phyloP scores from a whole-genome alignment of 2,888 invertebrate genomes.

The Philereme vetulata region DNA sequence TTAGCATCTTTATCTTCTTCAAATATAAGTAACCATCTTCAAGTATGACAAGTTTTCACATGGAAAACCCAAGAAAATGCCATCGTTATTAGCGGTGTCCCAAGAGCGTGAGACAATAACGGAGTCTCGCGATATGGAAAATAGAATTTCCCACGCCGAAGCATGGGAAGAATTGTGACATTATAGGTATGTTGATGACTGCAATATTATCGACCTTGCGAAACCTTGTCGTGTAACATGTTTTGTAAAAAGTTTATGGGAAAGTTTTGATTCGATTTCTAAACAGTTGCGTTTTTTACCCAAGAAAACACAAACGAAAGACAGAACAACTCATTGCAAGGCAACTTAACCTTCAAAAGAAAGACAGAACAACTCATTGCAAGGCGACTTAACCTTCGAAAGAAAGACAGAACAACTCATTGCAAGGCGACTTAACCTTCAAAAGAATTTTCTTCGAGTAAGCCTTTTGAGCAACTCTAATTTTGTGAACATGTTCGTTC shows the following conservation, averaged over 20 bases:
- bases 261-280: neutral
- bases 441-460: too few species aligned
- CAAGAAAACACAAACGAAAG: too few species aligned
- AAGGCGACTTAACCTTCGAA: too few species aligned
- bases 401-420: too few species aligned
- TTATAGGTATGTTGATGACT: slow-evolving; percentile 1
- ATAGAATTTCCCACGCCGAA: slow-evolving; percentile 22
- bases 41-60: slow-evolving; percentile 8
- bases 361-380: too few species aligned
- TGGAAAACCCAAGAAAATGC: slow-evolving; percentile 21
- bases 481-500: too few species aligned
- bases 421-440: too few species aligned
- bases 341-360: too few species aligned
- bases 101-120: slow-evolving; percentile 25
- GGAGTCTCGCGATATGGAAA: slow-evolving; percentile 13
- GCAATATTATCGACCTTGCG: slow-evolving; percentile 20
- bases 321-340: too few species aligned
- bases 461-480: too few species aligned
- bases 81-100: slow-evolving; percentile 24
- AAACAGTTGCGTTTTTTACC: neutral
- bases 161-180: slow-evolving; percentile 22
- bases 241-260: neutral
- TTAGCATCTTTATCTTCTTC: too few species aligned
- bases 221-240: neutral
- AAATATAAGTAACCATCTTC: neutral